A percentile compares a stretch with the other conserved stretches of the same genome.
Evolutionary conservation across 2,888 invertebrate species (phyloP).

Genomic region (Harmothoe impar): DNA sequence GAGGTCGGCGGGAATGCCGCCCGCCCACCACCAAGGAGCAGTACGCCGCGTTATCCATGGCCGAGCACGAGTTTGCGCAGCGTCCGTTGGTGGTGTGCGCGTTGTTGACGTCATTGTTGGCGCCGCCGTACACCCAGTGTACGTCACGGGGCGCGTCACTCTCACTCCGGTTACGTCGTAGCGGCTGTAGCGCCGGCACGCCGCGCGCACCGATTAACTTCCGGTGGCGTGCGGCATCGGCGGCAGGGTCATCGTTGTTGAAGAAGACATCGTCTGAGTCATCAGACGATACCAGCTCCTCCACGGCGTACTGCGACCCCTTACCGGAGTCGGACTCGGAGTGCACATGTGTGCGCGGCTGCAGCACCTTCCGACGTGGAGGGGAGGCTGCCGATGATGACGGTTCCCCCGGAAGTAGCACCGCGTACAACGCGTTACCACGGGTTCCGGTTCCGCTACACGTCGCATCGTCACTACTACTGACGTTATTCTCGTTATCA

Average conservation of each 20-base stretch:
- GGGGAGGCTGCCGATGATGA: neutral
- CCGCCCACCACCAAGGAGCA: neutral
- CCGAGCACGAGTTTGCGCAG: neutral
- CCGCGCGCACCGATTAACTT: neutral
- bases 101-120: no score
- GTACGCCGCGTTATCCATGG: constrained; percentile 41
- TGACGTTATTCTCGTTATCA: neutral
- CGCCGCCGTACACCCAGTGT: neutral
- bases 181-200: neutral
- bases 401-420: neutral
- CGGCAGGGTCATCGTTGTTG: constrained; percentile 29
- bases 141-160: constrained; percentile 28
- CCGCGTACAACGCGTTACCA: neutral
- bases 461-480: no score
- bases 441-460: neutral
- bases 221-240: neutral
- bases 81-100: neutral
- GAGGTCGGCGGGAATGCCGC: neutral
- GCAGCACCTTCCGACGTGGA: neutral
- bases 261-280: constrained; percentile 54
- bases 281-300: constrained; percentile 39
- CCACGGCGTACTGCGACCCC: constrained; percentile 36
- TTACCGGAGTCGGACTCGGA: constrained; percentile 44
- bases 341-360: constrained; percentile 1
- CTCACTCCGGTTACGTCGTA: constrained; percentile 45